Base-by-base conservation (phyloP, 2,888 invertebrate species). In the Cerastoderma edule region DNA sequence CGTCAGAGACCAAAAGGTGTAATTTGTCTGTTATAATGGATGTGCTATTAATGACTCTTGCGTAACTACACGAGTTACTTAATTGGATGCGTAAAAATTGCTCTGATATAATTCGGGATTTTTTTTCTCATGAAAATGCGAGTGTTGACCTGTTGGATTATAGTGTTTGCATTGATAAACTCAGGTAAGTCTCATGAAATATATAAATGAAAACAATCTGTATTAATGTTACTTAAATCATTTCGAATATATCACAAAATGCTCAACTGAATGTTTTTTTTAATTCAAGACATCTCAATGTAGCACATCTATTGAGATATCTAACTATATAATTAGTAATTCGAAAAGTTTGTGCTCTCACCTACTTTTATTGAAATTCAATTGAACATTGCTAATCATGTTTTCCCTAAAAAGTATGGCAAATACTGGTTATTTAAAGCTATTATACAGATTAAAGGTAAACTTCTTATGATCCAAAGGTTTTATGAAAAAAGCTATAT, bases 11-110 rank as follows among this genome's bases (percentile, higher is more conserved):
- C 60, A 60, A 60, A 33, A 22, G 60, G 24, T 4, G n/a, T 60
- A 35, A 60, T 60, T 60, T 60, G 60, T 60, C 22, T 39, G 60
- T 39, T 8, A 60, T 32, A 60, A 60, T 60, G 60, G 33, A 60
- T 60, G 39, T 35, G 16, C 10, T 39, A 24, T 16, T 60, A 60
- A 60, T 39, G 60, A 39, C 22, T 35, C 27, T 35, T 60, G 24
- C 10, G 27, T n/a, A 3, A 46, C 4, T 13, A 22, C 27, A 53
- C 3, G n/a, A 24, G 13, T 19, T 53, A n/a, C n/a, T n/a, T n/a
- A n/a, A n/a, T n/a, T n/a, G n/a, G n/a, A n/a, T n/a, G n/a, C n/a
- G n/a, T n/a, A n/a, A n/a, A n/a, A n/a, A n/a, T n/a, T n/a, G n/a
- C n/a, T n/a, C n/a, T n/a, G n/a, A n/a, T n/a, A n/a, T n/a, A n/a